A percentile compares a stretch with the other conserved stretches of the same genome.
These are phyloP conservation scores for Adoxophyes honmai DNA, from an alignment of 1,140 invertebrate genomes.

Conservation along the genomic window DNA sequence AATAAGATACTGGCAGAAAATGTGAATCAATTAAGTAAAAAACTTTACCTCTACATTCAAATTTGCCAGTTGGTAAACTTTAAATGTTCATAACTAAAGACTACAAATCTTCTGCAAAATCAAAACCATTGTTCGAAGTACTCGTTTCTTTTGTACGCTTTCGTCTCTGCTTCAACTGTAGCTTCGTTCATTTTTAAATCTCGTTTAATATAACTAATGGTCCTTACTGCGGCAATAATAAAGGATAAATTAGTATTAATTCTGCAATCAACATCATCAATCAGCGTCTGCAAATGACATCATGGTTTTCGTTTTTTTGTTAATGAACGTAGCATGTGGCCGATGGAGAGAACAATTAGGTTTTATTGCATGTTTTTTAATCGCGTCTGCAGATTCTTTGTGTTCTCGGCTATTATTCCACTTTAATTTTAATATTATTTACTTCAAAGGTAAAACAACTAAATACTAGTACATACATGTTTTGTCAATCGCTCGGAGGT, in stretches of 20 bases:
- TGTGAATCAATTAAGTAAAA: no score
- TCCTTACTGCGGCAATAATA: constrained; percentile 5
- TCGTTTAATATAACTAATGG: constrained; percentile 11
- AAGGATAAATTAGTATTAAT: constrained; percentile 14
- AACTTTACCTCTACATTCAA: no score
- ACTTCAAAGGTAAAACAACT: no score
- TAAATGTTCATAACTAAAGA: no score
- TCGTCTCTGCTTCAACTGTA: background rate
- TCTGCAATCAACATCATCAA: constrained; percentile 4
- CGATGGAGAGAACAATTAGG: background rate
- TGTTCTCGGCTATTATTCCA: no score
- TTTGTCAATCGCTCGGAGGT: no score
- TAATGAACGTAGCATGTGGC: background rate
- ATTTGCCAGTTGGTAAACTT: no score
- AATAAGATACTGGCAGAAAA: background rate
- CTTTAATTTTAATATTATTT: no score
- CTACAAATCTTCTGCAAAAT: no score
- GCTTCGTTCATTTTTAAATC: background rate
- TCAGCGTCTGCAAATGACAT: constrained; percentile 1
- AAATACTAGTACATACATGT: no score
- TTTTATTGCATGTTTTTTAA: background rate
- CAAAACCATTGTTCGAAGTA: no score
- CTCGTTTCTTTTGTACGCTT: background rate
- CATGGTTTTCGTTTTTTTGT: constrained; percentile 10
- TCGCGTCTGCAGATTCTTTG: no score